These are phyloP conservation scores for Metopolophium dirhodum DNA, from an alignment of 1,140 invertebrate species.

Conservation along the genomic window DNA sequence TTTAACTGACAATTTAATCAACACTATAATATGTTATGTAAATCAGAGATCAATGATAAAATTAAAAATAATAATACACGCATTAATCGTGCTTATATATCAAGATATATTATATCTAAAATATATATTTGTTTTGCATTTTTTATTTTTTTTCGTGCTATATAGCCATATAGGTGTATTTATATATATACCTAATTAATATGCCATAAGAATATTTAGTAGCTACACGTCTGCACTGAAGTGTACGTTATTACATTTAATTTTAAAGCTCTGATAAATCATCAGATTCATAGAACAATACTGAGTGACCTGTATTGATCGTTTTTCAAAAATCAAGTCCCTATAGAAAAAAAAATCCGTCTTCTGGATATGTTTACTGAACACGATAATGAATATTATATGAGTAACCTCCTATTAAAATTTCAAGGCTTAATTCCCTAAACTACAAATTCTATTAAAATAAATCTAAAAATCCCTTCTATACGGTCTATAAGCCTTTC, in stretches of 20 bases:
- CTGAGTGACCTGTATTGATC: background rate
- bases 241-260: background rate
- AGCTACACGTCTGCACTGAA: background rate
- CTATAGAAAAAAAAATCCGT: background rate
- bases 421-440: background rate
- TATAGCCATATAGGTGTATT: too few species aligned
- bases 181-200: background rate
- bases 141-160: background rate
- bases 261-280: background rate
- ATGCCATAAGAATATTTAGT: background rate
- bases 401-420: background rate
- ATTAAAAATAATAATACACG: background rate
- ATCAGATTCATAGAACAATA: background rate
- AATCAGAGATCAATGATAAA: background rate
- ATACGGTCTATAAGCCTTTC: background rate
- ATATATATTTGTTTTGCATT: background rate
- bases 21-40: background rate
- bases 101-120: background rate
- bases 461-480: conserved; percentile 1
- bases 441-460: conserved; percentile 13
- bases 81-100: background rate
- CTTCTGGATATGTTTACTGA: background rate
- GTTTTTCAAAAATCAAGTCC: background rate
- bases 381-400: background rate
- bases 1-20: background rate